A percentile compares a stretch with the other conserved stretches of the same genome.
phyloP scores from a whole-genome alignment of 1,140 invertebrate species.

The Coelopa frigida region DNA sequence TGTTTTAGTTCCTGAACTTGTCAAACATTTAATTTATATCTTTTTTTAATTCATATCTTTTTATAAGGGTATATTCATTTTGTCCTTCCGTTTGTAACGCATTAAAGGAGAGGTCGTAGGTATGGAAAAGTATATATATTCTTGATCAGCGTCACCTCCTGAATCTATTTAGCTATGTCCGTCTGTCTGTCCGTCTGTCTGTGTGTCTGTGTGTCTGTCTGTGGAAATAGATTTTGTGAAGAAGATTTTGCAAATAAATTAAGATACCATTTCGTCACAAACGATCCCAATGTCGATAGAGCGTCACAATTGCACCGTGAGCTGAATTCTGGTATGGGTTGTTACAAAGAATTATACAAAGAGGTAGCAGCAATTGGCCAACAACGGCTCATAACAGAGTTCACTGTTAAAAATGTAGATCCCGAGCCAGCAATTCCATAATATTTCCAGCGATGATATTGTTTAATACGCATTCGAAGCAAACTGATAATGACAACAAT shows the following conservation, averaged over 20 bases:
- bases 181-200: no score
- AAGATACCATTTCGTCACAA: slow-evolving; percentile 10
- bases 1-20: slow-evolving; percentile 8
- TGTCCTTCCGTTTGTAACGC: no score
- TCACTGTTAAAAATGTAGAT: slow-evolving; percentile 13
- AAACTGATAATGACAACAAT: slow-evolving; percentile 10
- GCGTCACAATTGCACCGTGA: slow-evolving; percentile 12
- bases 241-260: slow-evolving; percentile 14
- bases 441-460: slow-evolving; percentile 9
- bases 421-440: slow-evolving; percentile 10
- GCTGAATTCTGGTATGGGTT: slow-evolving; percentile 13
- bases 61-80: no score
- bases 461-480: slow-evolving; percentile 3
- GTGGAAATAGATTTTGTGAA: no score
- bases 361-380: slow-evolving; percentile 11
- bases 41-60: no score
- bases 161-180: no score
- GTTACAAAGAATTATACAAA: slow-evolving; percentile 12
- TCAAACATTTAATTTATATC: slow-evolving; percentile 2
- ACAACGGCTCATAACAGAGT: slow-evolving; percentile 13
- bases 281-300: slow-evolving; percentile 15
- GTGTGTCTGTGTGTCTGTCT: no score
- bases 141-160: no score
- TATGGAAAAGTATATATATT: no score
- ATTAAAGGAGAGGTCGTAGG: no score